Evolutionary conservation across 2,797 vertebrate species (phyloP).

Genomic region (Pseudomugil gertrudae): DNA sequence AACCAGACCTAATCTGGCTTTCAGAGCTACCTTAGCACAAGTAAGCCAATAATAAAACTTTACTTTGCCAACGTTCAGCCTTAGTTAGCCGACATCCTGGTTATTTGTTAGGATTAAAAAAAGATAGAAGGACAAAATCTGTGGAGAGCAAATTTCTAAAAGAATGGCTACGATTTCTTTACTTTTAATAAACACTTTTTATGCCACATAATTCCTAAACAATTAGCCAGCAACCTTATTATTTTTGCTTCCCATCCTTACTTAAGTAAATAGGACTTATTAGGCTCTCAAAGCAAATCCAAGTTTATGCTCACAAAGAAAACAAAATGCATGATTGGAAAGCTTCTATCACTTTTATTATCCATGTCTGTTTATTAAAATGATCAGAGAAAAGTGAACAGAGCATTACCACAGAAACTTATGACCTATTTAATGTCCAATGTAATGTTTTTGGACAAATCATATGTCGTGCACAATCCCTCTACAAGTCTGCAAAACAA

Average conservation of each 20-base stretch:
- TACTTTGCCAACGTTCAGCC: background rate
- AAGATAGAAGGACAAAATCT: background rate
- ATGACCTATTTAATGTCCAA: conserved; percentile 56
- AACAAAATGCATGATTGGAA: conserved; percentile 14
- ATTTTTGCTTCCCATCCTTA: background rate
- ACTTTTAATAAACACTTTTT: background rate
- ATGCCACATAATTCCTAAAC: background rate
- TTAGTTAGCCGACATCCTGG: background rate
- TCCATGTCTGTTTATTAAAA: conserved; percentile 35
- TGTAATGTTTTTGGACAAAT: conserved; percentile 48
- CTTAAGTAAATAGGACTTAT: background rate
- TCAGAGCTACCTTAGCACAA: background rate
- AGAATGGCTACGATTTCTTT: background rate
- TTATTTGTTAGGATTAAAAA: background rate
- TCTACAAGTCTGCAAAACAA: conserved; percentile 31
- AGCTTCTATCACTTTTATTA: conserved; percentile 23
- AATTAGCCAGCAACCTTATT: background rate
- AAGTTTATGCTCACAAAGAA: conserved; percentile 7
- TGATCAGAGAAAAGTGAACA: conserved; percentile 40
- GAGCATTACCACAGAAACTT: conserved; percentile 27
- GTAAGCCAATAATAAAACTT: background rate
- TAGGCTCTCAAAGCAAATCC: conserved; percentile 34
- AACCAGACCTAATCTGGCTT: background rate
- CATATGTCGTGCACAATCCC: conserved; percentile 14
- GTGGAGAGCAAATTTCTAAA: background rate